Percentiles rank a stretch among this genome's conserved stretches.
Evolutionary conservation across 2,888 invertebrate species (phyloP).

Genomic region (Hydrotaea cyrtoneurina): DNA sequence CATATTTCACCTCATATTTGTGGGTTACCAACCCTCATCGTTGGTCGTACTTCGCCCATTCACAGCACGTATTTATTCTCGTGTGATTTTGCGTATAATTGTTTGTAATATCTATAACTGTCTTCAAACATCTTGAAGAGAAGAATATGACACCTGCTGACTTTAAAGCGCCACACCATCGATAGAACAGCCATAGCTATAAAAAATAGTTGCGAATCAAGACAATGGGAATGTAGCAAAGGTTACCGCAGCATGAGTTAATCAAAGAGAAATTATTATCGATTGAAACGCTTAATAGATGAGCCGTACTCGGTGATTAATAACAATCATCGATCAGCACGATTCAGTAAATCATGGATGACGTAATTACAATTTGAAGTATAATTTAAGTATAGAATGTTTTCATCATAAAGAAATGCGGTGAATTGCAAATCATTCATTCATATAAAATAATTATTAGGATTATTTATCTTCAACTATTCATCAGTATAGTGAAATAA

Average conservation of each 20-base stretch:
- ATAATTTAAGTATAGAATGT: background rate
- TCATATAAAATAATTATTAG: too few relatives aligned
- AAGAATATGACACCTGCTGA: slow-evolving; percentile 5
- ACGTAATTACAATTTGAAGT: background rate
- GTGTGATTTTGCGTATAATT: background rate
- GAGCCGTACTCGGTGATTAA: background rate
- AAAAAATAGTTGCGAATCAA: background rate
- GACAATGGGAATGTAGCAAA: background rate
- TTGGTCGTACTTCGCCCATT: background rate
- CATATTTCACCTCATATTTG: slow-evolving; percentile 32
- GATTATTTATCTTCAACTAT: too few relatives aligned
- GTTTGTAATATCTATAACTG: background rate
- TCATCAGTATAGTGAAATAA: too few relatives aligned
- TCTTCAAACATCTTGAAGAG: slow-evolving; percentile 10
- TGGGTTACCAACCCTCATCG: slow-evolving; percentile 10
- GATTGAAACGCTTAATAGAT: background rate
- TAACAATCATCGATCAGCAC: background rate
- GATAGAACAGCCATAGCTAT: background rate
- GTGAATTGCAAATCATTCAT: too few relatives aligned
- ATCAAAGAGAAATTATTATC: background rate
- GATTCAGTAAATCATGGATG: background rate
- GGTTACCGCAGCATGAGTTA: background rate
- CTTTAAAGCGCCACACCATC: background rate
- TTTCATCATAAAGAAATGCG: too few relatives aligned
- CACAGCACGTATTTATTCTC: background rate